Evolutionary conservation across 37 sponge, comb jelly and placozoan genomes (phyloP).

Genomic region (Haliclona indistincta): DNA sequence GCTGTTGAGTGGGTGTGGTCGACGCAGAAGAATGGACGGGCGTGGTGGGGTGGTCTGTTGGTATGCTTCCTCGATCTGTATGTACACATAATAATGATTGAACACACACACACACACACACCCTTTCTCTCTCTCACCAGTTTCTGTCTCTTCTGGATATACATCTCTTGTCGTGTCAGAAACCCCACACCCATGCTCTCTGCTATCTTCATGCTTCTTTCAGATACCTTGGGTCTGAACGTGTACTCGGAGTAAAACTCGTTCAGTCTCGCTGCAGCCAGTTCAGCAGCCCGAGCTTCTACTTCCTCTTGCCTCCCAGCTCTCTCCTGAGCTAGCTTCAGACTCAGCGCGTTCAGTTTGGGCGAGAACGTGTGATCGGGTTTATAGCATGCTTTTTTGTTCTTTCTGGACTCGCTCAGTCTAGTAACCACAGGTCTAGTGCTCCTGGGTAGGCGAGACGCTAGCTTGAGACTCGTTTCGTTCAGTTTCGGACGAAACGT

Average conservation of each 20-base stretch:
- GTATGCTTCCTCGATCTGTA: too few relatives aligned
- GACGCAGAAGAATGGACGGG: too few relatives aligned
- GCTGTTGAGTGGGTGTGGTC: too few relatives aligned
- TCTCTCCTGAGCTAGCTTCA: conserved; percentile 63
- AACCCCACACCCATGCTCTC: conserved; percentile 62
- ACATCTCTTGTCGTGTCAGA: conserved; percentile 52
- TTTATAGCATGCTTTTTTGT: background rate
- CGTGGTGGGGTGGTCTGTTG: too few relatives aligned
- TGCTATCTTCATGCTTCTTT: conserved; percentile 53
- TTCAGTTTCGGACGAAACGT: conserved; percentile 67
- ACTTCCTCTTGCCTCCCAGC: conserved; percentile 29
- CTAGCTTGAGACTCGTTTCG: conserved; percentile 37
- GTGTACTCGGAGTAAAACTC: conserved; percentile 30
- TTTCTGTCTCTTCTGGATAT: conserved; percentile 54
- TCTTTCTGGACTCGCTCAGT: conserved; percentile 18
- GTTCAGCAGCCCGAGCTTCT: conserved; percentile 16
- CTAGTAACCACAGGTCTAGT: conserved; percentile 19
- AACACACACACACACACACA: conserved; percentile 9
- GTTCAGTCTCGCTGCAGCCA: conserved; percentile 9
- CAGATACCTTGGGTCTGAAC: conserved; percentile 63
- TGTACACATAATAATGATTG: too few relatives aligned
- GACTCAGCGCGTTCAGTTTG: conserved; percentile 55
- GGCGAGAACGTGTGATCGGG: conserved; percentile 58
- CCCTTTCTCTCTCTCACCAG: conserved; percentile 6
- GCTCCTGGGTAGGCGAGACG: background rate